Conservation (phyloP, 1,140 invertebrate genomes). For the Ceratoteleas bidentatus region DNA sequence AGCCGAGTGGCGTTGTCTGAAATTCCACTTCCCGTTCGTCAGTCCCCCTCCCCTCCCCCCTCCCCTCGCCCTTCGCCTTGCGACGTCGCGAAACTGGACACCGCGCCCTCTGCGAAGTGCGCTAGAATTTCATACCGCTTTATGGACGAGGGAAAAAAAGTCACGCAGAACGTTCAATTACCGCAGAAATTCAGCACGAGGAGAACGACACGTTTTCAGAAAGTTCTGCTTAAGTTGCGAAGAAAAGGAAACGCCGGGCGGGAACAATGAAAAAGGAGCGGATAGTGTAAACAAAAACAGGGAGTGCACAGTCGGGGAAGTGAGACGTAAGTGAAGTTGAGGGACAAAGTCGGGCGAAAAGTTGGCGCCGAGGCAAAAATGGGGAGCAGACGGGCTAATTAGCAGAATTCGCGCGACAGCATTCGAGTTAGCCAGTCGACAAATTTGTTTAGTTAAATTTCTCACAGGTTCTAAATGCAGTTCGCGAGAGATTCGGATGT, state of each 20-base stretch:
- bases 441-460: too few relatives aligned
- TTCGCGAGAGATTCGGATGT: too few relatives aligned
- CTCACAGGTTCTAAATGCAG: too few relatives aligned
- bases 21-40: not conserved
- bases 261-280: not conserved
- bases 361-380: too few relatives aligned
- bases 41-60: not conserved
- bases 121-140: constrained; percentile 36
- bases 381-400: too few relatives aligned
- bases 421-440: too few relatives aligned
- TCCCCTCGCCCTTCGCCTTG: not conserved
- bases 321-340: too few relatives aligned
- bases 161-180: constrained; percentile 42
- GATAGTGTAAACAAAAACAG: not conserved
- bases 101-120: constrained; percentile 20
- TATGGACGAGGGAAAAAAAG: constrained; percentile 20
- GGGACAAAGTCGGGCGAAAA: too few relatives aligned
- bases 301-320: not conserved
- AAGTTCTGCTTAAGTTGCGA: constrained; percentile 12
- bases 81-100: constrained; percentile 27
- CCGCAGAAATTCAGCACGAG: constrained; percentile 29
- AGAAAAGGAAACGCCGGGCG: constrained; percentile 8
- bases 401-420: too few relatives aligned
- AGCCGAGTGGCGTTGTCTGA: not conserved
- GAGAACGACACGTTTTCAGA: constrained; percentile 18